phyloP scores from a whole-genome alignment of 2,113 vertebrate species.

The Glareola pratincola region DNA sequence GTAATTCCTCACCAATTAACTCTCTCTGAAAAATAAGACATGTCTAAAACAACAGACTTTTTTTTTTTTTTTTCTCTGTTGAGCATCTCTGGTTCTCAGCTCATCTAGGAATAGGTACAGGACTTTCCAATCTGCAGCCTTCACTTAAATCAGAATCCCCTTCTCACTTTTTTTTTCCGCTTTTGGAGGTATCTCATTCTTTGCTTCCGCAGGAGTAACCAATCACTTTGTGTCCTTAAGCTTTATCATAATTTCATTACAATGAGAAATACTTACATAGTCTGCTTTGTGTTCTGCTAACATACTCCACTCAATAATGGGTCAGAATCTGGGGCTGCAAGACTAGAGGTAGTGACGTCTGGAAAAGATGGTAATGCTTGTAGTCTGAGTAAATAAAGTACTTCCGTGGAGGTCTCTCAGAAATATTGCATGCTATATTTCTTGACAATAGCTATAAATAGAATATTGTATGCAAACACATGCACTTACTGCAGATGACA shows the following conservation, averaged over 20 bases:
- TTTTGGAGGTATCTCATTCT: not conserved
- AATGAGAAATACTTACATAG: not conserved
- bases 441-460: not conserved
- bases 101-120: not conserved
- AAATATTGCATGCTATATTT: not conserved
- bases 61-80: not conserved
- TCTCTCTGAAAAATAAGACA: not conserved
- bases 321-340: not conserved
- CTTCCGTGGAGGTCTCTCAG: not conserved
- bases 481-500: not conserved
- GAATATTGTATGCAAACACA: not conserved
- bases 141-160: not conserved
- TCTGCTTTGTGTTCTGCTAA: not conserved
- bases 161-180: not conserved
- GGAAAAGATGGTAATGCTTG: not conserved
- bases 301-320: rapidly evolving
- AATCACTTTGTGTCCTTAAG: not conserved
- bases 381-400: not conserved
- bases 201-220: not conserved
- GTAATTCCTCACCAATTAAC: not conserved
- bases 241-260: not conserved
- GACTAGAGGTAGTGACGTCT: not conserved
- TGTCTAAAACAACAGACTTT: not conserved
- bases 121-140: not conserved
- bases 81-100: not conserved